Evolutionary conservation across 2,888 invertebrate species (phyloP), one percentile per base, ranked within the genome.

Genomic region (Callinectes sapidus): DNA sequence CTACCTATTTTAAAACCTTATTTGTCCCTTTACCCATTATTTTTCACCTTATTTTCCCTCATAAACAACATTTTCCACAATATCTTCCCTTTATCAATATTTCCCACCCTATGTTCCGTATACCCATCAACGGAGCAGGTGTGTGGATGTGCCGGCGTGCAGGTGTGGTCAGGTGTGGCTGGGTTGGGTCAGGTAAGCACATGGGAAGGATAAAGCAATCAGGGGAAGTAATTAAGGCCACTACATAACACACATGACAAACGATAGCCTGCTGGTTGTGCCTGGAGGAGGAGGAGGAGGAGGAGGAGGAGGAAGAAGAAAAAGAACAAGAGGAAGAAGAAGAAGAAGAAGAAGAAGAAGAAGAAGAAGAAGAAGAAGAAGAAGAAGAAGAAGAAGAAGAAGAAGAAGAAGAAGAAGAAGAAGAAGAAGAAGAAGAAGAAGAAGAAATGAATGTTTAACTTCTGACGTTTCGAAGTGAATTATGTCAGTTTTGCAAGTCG

Each of bases 231-330:
- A 71, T 71, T 71, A 71, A 71, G 28, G 71, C 1, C n/a, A 71
- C n/a, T 71, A 71, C 71, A n/a, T 71, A 71, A 71, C 71, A n/a
- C 61, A 28, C n/a, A 71, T 71, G 71, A 71, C 71, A 71, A 71
- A 71, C 71, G 71, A 71, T 71, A 10, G 28, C n/a, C 71, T 71
- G 28, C 6, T 28, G 28, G 71, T 71, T 71, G 71, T 10, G 71
- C 71, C 71, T n/a, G 71, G 71, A 71, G 71, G 71, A 71, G 71
- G 71, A 28, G 71, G 71, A 28, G 71, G 71, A 71, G 71, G 71
- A 28, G 71, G 71, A 71, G 66, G 66, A n/a, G 66, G 66, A 66
- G 66, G 66, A 66, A n/a, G 66, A 66, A n/a, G 66, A 66, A n/a
- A n/a, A 66, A n/a, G 66, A 66, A n/a, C n/a, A 66, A n/a, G 66